A percentile compares a stretch with the other conserved stretches of the same genome.
Evolutionary conservation across 2,888 invertebrate genomes (phyloP).

Genomic region (Asteroscopus sphinx): DNA sequence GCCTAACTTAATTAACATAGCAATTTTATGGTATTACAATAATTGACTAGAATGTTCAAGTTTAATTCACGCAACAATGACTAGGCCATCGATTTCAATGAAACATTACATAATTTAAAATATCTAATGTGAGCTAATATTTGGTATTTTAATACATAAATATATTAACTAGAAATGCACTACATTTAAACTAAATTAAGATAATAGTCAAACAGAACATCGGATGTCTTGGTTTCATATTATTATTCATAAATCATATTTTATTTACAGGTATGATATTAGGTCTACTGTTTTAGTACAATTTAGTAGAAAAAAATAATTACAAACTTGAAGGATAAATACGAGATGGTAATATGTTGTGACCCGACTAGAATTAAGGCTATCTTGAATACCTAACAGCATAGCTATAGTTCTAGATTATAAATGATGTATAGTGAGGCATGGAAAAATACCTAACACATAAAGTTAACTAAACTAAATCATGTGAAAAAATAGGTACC

Average conservation of each 20-base stretch:
- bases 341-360: conserved; percentile 17
- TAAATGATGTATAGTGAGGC: conserved; percentile 44
- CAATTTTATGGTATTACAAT: conserved; percentile 68
- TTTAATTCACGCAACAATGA: conserved; percentile 63
- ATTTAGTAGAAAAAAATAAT: conserved; percentile 38
- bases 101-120: conserved; percentile 22
- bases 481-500: conserved; percentile 9
- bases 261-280: conserved; percentile 25
- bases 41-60: conserved; percentile 85
- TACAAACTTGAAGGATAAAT: conserved; percentile 13
- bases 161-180: conserved; percentile 10
- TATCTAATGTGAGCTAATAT: conserved; percentile 28
- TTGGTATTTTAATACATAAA: conserved; percentile 10
- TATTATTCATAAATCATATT: conserved; percentile 7
- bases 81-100: conserved; percentile 71
- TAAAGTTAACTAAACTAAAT: conserved; percentile 1
- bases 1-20: conserved; percentile 37
- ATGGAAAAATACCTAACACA: conserved; percentile 13
- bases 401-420: conserved; percentile 49
- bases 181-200: neutral
- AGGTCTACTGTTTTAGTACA: conserved; percentile 10
- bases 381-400: conserved; percentile 49
- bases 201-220: neutral
- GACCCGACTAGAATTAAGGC: conserved; percentile 35
- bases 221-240: neutral